Percentiles rank a stretch among this genome's conserved stretches.
phyloP scores from a whole-genome alignment of 2,113 vertebrate genomes.

The Chiloscyllium plagiosum region DNA sequence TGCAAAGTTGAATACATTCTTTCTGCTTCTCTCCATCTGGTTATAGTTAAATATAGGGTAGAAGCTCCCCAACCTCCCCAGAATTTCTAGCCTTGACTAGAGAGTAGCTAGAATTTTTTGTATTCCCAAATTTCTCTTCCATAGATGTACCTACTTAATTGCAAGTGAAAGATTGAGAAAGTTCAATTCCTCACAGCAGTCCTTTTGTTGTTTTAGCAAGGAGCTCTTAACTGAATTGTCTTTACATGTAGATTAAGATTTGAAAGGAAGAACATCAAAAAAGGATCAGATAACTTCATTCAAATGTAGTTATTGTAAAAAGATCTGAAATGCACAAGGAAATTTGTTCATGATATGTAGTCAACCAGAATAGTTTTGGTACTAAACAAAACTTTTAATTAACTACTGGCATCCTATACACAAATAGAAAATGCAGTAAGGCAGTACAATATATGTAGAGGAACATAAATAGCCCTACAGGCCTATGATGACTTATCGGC shows the following conservation, averaged over 20 bases:
- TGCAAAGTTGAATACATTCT: background rate
- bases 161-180: background rate
- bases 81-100: background rate
- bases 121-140: background rate
- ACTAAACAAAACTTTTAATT: background rate
- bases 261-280: background rate
- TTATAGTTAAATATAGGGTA: background rate
- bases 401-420: background rate
- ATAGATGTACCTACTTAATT: background rate
- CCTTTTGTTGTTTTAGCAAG: background rate
- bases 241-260: background rate
- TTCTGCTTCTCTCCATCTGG: background rate
- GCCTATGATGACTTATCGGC: too few relatives aligned
- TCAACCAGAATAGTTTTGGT: background rate
- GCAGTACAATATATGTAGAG: too few relatives aligned
- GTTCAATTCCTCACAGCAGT: background rate
- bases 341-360: background rate
- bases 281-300: background rate
- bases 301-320: background rate
- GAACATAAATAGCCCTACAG: too few relatives aligned
- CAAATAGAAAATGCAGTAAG: too few relatives aligned
- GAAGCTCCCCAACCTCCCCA: background rate
- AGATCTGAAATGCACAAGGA: background rate
- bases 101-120: background rate
- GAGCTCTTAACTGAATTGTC: background rate